Evolutionary conservation across 23 tunicate species (phyloP), one percentile per base, ranked within the genome.

Genomic region (Diplosoma virens): DNA sequence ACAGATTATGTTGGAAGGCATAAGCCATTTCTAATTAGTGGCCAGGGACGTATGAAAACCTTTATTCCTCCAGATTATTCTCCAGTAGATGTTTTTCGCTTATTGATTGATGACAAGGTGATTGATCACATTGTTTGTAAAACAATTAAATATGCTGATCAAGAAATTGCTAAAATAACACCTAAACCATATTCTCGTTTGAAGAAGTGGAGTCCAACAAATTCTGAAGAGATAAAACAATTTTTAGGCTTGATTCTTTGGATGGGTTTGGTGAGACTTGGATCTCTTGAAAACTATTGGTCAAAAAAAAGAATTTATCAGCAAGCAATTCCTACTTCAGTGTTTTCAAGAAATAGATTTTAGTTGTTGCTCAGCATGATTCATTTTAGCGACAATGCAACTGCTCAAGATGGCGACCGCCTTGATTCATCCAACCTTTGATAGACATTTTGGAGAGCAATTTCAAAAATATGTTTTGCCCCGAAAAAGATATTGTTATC

Each of bases 211-310:
- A n/a, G n/a, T n/a, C n/a, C n/a, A n/a, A n/a, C n/a, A n/a, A n/a
- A n/a, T n/a, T n/a, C n/a, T n/a, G n/a, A n/a, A n/a, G 79, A 73
- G 52, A 73, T 47, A 32, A 73, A 52, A 54, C 50, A 73, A 29
- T 73, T 50, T 73, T 1, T 73, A 0, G 64, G 79, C 47, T 54
- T 73, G 20, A 1, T 73, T 31, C 0, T 73, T 26, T 73, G 79
- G 79, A 73, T 73, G 79, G 79, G 79, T 16, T 41, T 73, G 28
- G 79, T 73, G 16, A 47, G 63, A 54, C 64, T 73, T 21, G 27
- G 0, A 36, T 32, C 37, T 52, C 79, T 52, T 52, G 79, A 1
- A 48, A 73, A 73, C 17, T 73, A 73, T 41, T 73, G 79, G 79
- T 48, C 79, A 73, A 73, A 33, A 29, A 50, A 25, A 48, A 34